Evolutionary conservation across 1,140 invertebrate genomes (phyloP).

Genomic region (Alviniconcha marisindica): DNA sequence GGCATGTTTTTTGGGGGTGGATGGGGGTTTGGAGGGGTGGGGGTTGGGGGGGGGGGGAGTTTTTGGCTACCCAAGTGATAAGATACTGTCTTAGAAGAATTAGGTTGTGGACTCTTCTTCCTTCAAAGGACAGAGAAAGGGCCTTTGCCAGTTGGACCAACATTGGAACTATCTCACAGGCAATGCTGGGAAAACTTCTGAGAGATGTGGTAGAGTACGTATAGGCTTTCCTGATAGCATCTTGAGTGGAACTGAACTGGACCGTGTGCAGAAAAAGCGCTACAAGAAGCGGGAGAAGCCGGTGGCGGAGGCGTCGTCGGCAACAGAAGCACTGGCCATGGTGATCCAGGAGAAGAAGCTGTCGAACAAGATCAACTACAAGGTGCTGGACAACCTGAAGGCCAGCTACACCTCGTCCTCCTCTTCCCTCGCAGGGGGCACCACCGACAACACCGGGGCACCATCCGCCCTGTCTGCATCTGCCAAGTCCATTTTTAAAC

Average conservation of each 20-base stretch:
- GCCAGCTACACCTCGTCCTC: neutral
- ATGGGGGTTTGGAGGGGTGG: no score
- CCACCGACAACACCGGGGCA: neutral
- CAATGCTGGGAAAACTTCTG: no score
- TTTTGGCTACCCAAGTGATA: no score
- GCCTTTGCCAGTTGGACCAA: no score
- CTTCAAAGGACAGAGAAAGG: no score
- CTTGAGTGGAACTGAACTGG: neutral
- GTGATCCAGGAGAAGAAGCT: slow-evolving; percentile 97
- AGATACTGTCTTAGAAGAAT: no score
- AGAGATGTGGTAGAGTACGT: no score
- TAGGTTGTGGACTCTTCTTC: no score
- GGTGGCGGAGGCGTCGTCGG: slow-evolving; percentile 82
- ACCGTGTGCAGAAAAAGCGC: slow-evolving; percentile 45
- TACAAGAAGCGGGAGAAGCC: slow-evolving; percentile 78
- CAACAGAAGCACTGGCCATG: slow-evolving; percentile 94
- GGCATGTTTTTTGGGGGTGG: no score
- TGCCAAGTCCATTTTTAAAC: slow-evolving; percentile 23
- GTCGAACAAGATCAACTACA: slow-evolving; percentile 98
- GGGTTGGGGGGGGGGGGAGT: no score
- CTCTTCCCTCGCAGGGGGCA: neutral
- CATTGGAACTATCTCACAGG: no score
- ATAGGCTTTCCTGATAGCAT: no score
- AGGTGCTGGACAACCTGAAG: slow-evolving; percentile 90
- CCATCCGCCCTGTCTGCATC: neutral